A percentile compares a stretch with the other conserved stretches of the same genome.
Conservation (phyloP, 2,888 invertebrate species). For the Synergus gifuensis region DNA sequence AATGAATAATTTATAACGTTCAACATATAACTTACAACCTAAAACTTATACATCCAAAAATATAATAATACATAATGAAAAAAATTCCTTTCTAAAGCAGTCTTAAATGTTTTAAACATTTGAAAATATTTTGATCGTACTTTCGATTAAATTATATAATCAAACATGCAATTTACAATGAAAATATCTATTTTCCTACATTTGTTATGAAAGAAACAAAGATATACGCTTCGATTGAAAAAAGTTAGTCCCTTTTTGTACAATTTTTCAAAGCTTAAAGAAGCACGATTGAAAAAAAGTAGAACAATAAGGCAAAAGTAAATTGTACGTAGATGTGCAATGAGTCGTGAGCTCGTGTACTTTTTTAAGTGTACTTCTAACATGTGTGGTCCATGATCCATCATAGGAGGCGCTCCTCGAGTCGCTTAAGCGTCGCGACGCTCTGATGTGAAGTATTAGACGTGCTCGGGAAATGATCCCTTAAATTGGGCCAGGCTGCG, state of each 20-base stretch:
- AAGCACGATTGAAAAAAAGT: not conserved
- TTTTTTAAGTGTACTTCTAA: constrained; percentile 25
- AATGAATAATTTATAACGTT: not conserved
- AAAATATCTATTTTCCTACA: too few relatives aligned
- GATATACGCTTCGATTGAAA: too few relatives aligned
- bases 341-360: constrained; percentile 18
- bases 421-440: constrained; percentile 69
- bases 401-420: constrained; percentile 59
- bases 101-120: too few relatives aligned
- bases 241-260: not conserved
- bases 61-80: too few relatives aligned
- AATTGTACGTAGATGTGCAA: constrained; percentile 29
- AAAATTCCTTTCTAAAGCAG: too few relatives aligned
- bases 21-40: not conserved
- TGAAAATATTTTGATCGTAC: too few relatives aligned
- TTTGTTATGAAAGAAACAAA: too few relatives aligned
- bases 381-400: constrained; percentile 69
- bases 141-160: too few relatives aligned
- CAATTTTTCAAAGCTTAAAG: not conserved
- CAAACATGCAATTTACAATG: too few relatives aligned
- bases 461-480: constrained; percentile 73
- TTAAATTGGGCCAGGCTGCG: constrained; percentile 75
- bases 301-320: constrained; percentile 32
- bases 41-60: too few relatives aligned
- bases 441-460: constrained; percentile 70